phyloP scores from a whole-genome alignment of 2,888 invertebrate genomes.

The Cremastinae sp. region DNA sequence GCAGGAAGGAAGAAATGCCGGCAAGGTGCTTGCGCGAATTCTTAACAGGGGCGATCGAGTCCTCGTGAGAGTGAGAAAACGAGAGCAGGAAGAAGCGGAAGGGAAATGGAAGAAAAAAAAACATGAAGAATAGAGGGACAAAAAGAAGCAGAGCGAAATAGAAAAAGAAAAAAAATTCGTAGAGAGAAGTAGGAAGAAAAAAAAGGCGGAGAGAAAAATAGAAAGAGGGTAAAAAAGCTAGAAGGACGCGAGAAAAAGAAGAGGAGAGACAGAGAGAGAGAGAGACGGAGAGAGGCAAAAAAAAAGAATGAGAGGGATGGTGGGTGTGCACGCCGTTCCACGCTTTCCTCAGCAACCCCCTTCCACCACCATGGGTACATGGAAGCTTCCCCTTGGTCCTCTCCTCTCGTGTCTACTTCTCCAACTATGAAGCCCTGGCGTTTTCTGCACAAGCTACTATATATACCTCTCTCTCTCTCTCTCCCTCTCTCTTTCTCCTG shows the following conservation, averaged over 20 bases:
- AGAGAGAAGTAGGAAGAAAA: constrained; percentile 33
- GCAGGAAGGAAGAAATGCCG: too few relatives aligned
- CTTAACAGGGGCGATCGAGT: too few relatives aligned
- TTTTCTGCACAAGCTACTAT: constrained; percentile 48
- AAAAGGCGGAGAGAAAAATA: constrained; percentile 53
- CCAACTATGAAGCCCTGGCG: constrained; percentile 51
- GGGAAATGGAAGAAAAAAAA: constrained; percentile 55
- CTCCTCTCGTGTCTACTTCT: constrained; percentile 37
- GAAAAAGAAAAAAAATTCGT: constrained; percentile 29
- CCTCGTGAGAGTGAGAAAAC: constrained; percentile 5
- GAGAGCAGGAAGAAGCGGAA: constrained; percentile 5
- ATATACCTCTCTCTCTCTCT: constrained; percentile 20
- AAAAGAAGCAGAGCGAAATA: constrained; percentile 7
- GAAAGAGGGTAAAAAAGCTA: not conserved
- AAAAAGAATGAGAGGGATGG: constrained; percentile 39
- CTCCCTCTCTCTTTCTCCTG: not conserved
- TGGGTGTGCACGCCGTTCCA: constrained; percentile 63
- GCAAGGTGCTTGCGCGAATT: too few relatives aligned
- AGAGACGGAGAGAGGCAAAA: constrained; percentile 57
- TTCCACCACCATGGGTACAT: constrained; percentile 45
- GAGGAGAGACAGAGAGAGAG: constrained; percentile 21
- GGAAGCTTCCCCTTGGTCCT: constrained; percentile 28
- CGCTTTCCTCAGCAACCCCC: constrained; percentile 54
- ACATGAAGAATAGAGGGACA: constrained; percentile 8
- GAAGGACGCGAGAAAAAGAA: too few relatives aligned